Evolutionary conservation across 2,888 invertebrate species (phyloP).

Genomic region (Tridacna crocea): DNA sequence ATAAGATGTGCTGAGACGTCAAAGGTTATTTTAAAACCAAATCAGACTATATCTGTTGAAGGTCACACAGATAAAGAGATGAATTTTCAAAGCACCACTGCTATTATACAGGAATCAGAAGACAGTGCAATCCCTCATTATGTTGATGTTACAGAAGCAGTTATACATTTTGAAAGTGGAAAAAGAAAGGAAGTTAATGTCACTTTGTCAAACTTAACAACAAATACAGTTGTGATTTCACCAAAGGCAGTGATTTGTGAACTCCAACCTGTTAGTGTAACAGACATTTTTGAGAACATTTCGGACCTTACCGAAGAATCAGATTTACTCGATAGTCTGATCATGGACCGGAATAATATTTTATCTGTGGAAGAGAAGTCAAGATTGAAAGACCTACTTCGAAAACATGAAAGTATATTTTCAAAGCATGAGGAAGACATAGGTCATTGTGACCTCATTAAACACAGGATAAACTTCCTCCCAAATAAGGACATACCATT

Average conservation of each 20-base stretch:
- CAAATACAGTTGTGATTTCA: conserved; percentile 15
- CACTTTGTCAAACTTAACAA: conserved; percentile 21
- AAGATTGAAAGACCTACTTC: no score
- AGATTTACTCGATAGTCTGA: no score
- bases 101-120: conserved; percentile 29
- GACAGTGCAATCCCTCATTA: conserved; percentile 3
- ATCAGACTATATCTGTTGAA: neutral
- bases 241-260: conserved; percentile 37
- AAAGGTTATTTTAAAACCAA: conserved; percentile 21
- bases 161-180: neutral
- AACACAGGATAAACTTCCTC: no score
- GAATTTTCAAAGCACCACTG: conserved; percentile 10
- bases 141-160: conserved; percentile 25
- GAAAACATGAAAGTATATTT: no score
- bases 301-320: no score
- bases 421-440: no score
- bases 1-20: neutral
- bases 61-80: conserved; percentile 33
- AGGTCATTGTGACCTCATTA: no score
- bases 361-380: no score
- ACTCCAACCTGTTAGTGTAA: conserved; percentile 34
- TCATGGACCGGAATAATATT: no score
- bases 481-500: no score
- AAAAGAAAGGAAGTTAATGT: conserved; percentile 12
- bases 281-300: no score